Conservation (phyloP, 2,113 vertebrate genomes). For the Herpetotheres cachinnans region DNA sequence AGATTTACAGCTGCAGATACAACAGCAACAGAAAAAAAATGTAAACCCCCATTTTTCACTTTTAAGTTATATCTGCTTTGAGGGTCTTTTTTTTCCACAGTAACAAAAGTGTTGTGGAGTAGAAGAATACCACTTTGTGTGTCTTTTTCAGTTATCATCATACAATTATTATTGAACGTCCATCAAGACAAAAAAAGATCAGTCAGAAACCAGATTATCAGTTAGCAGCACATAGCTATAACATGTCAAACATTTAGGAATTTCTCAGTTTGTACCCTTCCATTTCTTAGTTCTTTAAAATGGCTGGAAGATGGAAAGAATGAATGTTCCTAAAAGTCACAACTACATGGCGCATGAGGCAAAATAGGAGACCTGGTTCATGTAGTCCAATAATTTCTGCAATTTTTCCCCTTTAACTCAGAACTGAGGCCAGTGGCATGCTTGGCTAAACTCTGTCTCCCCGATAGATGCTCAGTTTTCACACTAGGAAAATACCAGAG, state of each 20-base stretch:
- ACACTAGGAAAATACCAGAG: neutral
- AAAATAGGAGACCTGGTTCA: neutral
- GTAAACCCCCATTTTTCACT: neutral
- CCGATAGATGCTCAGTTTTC: neutral
- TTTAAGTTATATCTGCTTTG: neutral
- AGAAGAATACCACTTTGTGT: neutral
- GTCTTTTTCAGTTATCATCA: neutral
- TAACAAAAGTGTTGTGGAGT: neutral
- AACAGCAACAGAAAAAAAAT: neutral
- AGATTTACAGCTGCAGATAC: constrained; percentile 24
- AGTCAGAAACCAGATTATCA: neutral
- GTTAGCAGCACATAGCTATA: neutral
- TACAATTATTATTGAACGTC: neutral
- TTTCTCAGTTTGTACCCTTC: neutral
- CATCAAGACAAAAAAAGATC: neutral
- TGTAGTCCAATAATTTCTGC: neutral
- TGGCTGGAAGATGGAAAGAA: neutral
- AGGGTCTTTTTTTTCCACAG: neutral
- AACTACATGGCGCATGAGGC: neutral
- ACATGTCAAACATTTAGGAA: neutral
- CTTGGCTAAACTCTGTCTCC: neutral
- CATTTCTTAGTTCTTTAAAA: neutral
- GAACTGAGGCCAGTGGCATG: neutral
- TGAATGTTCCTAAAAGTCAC: neutral
- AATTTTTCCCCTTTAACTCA: neutral